Conservation (phyloP, 2,113 vertebrate genomes). For the Cairina moschata region DNA sequence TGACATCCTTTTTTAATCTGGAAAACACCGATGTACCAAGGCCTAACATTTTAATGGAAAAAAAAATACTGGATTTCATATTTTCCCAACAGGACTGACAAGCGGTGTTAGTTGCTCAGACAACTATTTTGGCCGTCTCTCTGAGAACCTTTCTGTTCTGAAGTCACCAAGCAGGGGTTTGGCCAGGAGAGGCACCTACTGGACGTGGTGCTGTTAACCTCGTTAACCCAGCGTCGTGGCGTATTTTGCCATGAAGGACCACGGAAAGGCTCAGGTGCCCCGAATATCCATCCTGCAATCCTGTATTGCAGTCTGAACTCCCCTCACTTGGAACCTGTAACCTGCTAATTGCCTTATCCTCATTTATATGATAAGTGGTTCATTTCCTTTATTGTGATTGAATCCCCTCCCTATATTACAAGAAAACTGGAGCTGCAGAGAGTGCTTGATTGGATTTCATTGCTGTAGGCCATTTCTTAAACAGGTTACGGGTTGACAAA, state of each 20-base stretch:
- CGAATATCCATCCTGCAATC: background rate
- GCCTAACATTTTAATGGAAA: background rate
- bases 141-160: background rate
- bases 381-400: constrained; percentile 76
- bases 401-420: constrained; percentile 67
- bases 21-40: background rate
- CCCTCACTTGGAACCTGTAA: constrained; percentile 60
- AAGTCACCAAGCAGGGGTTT: background rate
- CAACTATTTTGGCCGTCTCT: background rate
- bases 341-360: constrained; percentile 70
- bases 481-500: constrained; percentile 77
- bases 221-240: background rate
- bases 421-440: constrained; percentile 68
- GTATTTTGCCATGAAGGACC: background rate
- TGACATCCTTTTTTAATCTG: background rate
- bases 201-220: background rate
- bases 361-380: constrained; percentile 77
- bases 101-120: background rate
- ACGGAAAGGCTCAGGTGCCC: background rate
- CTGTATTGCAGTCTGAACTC: constrained; percentile 29
- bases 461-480: constrained; percentile 76
- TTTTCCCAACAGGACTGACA: background rate
- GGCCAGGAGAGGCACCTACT: too few relatives aligned
- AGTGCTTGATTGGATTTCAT: constrained; percentile 75
- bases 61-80: background rate